Evolutionary conservation across 2,888 invertebrate species (phyloP), one percentile per base, ranked within the genome.

Genomic region (Creontiades dilutus): DNA sequence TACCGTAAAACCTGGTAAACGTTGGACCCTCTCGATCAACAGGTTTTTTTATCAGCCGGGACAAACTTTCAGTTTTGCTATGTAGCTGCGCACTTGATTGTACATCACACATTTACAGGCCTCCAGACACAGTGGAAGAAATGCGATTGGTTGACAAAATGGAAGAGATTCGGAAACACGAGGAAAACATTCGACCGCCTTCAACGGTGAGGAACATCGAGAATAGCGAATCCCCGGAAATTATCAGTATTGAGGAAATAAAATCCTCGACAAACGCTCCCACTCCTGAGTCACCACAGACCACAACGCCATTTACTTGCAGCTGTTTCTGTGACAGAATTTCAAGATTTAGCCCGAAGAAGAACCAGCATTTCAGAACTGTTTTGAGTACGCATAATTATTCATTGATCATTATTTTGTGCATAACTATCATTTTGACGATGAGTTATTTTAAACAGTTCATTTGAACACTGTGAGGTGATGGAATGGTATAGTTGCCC

Each of bases 261-360:
- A 57, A 52, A 52, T 52, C 52, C 2, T 2, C 12, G 2, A 11
- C 16, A 52, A 37, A 37, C 37, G 7, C 7, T 4, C 37, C 37
- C 2, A 37, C 37, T 7, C 2, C 37, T 37, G 68, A 68, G 23
- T 23, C 68, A 19, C 19, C 19, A 23, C 19, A 23, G 11, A 19
- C 9, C 16, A 78, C 28, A 16, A 48, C 19, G 7, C 28, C 57
- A 27, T 88, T 88, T 23, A 37, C 28, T 13, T 88, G 88, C 37
- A 48, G n/a, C 12, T 88, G 88, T 52, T 28, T n/a, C 28, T 88
- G 88, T 28, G 88, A 88, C 16, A 76, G 78, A 55, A 52, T 80
- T 55, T 88, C 88, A n/a, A 47, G 88, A 52, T 80, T 78, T 37
- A 88, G 78, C 61, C 27, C 78, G 2, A 88, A 88, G 52, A 76